Percentiles rank a stretch among this genome's conserved stretches.
phyloP scores from a whole-genome alignment of 2,888 invertebrate genomes.

The Stomorhina lunata region DNA sequence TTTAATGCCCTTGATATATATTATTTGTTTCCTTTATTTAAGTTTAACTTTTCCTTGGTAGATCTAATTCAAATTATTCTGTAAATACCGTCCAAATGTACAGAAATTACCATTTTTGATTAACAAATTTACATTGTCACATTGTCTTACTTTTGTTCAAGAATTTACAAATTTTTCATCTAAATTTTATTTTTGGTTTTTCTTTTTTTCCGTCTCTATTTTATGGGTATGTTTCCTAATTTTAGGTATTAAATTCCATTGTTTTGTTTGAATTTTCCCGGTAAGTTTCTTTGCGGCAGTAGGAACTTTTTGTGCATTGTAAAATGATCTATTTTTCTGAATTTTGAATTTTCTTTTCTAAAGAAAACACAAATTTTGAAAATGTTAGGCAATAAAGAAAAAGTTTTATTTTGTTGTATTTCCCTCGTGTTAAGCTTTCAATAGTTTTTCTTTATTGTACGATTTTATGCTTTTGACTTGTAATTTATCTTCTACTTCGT shows the following conservation, averaged over 20 bases:
- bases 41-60: too few relatives aligned
- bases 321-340: not conserved
- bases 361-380: too few relatives aligned
- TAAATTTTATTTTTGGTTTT: not conserved
- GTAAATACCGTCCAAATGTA: not conserved
- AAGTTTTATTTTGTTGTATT: not conserved
- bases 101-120: slow-evolving; percentile 47
- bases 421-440: too few relatives aligned
- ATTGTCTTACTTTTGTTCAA: not conserved
- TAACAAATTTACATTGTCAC: slow-evolving; percentile 41
- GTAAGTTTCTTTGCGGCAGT: too few relatives aligned
- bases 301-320: too few relatives aligned
- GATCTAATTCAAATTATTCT: not conserved
- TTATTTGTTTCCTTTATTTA: too few relatives aligned
- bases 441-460: not conserved
- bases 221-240: slow-evolving; percentile 1
- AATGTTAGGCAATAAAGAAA: not conserved
- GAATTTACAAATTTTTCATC: too few relatives aligned
- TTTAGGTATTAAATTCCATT: not conserved
- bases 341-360: too few relatives aligned
- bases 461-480: slow-evolving; percentile 41
- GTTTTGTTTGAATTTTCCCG: not conserved
- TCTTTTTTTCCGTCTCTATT: not conserved
- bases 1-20: too few relatives aligned
- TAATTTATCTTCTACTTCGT: slow-evolving; percentile 49